phyloP scores from a whole-genome alignment of 2,113 vertebrate species.

The Candoia aspera region DNA sequence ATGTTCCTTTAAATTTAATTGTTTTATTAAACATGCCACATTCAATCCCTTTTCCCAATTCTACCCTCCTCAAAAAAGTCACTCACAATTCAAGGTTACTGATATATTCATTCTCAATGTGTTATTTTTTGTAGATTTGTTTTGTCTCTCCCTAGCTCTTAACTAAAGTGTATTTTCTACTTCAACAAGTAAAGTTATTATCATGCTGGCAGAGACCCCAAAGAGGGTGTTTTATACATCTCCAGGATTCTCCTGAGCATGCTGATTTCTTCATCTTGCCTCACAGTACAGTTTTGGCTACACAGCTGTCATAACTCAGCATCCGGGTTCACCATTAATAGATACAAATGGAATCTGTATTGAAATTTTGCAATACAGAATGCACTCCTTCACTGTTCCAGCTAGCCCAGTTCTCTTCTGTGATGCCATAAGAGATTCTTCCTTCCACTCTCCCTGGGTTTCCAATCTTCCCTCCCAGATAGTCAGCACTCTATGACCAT shows the following conservation, averaged over 20 bases:
- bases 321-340: background rate
- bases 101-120: background rate
- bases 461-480: background rate
- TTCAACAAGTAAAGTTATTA: constrained; percentile 1
- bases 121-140: background rate
- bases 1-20: background rate
- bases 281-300: background rate
- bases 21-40: background rate
- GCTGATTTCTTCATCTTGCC: background rate
- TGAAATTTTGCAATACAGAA: background rate
- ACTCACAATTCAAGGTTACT: background rate
- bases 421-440: background rate
- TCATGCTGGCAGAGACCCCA: background rate
- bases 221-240: background rate
- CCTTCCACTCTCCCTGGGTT: background rate
- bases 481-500: background rate
- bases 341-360: background rate
- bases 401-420: background rate
- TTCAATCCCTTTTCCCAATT: background rate
- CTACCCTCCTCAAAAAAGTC: background rate
- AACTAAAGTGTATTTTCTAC: background rate
- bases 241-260: background rate
- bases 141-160: background rate
- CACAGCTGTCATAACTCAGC: background rate
- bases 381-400: background rate